Base-by-base conservation (phyloP, 2,113 vertebrate species). In the Lichenostomus cassidix region DNA sequence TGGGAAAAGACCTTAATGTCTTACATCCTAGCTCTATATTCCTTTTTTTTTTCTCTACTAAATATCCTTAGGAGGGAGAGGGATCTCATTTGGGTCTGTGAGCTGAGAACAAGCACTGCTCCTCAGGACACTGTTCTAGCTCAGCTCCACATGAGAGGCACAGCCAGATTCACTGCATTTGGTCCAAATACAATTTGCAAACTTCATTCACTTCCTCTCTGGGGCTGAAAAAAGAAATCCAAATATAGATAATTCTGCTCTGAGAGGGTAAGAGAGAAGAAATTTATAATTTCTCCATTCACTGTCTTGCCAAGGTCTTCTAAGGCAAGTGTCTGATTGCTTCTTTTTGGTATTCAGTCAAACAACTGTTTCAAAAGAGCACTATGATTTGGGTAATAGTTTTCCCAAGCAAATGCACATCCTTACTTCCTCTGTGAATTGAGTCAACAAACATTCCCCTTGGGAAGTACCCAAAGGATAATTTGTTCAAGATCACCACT, bases 361-460 rank as follows among this genome's bases (percentile, higher is more conserved):
- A 94, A 97, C 83, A 95, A 96, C 93, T 65, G 84, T 95, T 97
- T 97, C 86, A 97, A 96, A 97, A 97, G 96, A 96, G 97, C 96
- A 83, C 86, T 97, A 95, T 96, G 96, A 97, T 98, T 97, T 97
- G 97, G 89, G 92, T 98, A 97, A 97, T 96, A 94, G 97, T 97
- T 97, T 96, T 97, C 96, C 93, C 90, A 96, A 97, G 95, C 96
- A 97, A 97, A 97, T 92, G 96, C 97, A 95, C 95, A 98, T 97
- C 95, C 80, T 93, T 96, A 96, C 96, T 97, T 97, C 96, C 96
- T 96, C 95, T 98, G 81, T 96, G 95, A 97, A 93, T 65, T 5
- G 23, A 97, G 93, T 96, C 98, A 98, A 97, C 97, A 98, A 98
- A 97, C 84, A 89, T 73, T 75, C 93, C 95, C 87, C 93, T 97